These are phyloP conservation scores for Percopsis transmontana DNA, from an alignment of 2,113 vertebrate genomes.

Conservation along the genomic window DNA sequence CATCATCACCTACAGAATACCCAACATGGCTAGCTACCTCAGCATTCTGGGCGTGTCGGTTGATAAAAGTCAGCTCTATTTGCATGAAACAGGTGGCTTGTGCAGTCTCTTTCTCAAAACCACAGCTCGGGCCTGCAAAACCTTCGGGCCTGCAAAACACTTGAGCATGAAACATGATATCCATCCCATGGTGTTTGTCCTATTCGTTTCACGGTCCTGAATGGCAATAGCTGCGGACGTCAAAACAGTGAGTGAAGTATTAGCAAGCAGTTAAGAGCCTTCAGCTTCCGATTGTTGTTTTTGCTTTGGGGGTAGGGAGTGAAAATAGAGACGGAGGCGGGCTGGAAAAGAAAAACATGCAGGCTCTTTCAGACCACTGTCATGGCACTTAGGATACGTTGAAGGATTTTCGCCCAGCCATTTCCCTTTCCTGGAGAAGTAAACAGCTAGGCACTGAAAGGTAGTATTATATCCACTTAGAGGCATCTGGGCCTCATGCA, in stretches of 20 bases:
- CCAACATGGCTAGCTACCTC: constrained; percentile 14
- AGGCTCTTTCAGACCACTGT: constrained; percentile 72
- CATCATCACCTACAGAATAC: constrained; percentile 14
- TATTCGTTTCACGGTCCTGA: constrained; percentile 52
- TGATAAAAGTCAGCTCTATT: constrained; percentile 32
- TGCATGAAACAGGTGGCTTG: constrained; percentile 44
- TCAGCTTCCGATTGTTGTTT: constrained; percentile 69
- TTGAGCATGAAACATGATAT: constrained; percentile 56
- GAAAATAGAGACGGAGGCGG: constrained; percentile 63
- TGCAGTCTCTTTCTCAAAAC: constrained; percentile 21
- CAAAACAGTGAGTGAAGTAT: constrained; percentile 69
- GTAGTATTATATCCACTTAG: constrained; percentile 76
- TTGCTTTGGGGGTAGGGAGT: constrained; percentile 58
- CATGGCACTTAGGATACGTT: constrained; percentile 76
- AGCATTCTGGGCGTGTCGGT: constrained; percentile 31
- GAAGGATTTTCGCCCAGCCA: constrained; percentile 75
- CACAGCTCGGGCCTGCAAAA: constrained; percentile 35
- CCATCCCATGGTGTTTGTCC: constrained; percentile 55
- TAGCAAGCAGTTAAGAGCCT: constrained; percentile 59
- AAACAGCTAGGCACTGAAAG: constrained; percentile 74
- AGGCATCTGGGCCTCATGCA: constrained; percentile 62
- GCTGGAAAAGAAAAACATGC: constrained; percentile 57
- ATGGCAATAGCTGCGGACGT: constrained; percentile 62
- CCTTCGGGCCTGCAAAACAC: constrained; percentile 43
- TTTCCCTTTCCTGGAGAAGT: constrained; percentile 71